Conservation (phyloP, 2,797 vertebrate species). For the Spinibarbus caldwelli region DNA sequence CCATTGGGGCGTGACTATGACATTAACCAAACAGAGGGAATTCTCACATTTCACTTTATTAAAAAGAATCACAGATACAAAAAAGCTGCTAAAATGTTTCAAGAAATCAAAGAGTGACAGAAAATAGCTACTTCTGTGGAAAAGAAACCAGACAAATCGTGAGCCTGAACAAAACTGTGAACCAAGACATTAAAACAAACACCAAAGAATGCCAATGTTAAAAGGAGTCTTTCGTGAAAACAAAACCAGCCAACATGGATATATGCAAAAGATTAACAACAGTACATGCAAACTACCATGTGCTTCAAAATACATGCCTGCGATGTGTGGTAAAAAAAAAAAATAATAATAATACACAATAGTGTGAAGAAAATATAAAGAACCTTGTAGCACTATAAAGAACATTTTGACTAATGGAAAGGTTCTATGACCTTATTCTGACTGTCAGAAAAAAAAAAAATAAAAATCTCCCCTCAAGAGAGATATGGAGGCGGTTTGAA, state of each 20-base stretch:
- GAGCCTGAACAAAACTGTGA: neutral
- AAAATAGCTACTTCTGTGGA: neutral
- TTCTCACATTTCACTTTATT: conserved; percentile 22
- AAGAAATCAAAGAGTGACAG: neutral
- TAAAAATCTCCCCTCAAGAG: too few species aligned
- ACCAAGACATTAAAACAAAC: neutral
- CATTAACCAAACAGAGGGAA: conserved; percentile 36
- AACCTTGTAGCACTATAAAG: neutral
- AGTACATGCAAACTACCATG: neutral
- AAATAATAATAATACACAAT: neutral
- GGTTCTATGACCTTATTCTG: neutral
- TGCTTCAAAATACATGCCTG: conserved; percentile 1
- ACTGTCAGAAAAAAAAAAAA: too few species aligned
- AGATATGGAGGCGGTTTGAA: too few species aligned
- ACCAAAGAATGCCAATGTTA: neutral
- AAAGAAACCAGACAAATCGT: neutral
- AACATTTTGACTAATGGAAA: neutral
- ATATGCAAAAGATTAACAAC: conserved; percentile 21
- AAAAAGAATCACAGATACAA: neutral
- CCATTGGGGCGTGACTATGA: neutral
- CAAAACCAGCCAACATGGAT: neutral
- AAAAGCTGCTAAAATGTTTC: neutral
- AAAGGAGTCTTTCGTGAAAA: neutral
- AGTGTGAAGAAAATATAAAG: neutral
- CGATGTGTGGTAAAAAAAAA: conserved; percentile 36